Conservation (phyloP, 2,113 vertebrate species). For the Oryzias curvinotus region DNA sequence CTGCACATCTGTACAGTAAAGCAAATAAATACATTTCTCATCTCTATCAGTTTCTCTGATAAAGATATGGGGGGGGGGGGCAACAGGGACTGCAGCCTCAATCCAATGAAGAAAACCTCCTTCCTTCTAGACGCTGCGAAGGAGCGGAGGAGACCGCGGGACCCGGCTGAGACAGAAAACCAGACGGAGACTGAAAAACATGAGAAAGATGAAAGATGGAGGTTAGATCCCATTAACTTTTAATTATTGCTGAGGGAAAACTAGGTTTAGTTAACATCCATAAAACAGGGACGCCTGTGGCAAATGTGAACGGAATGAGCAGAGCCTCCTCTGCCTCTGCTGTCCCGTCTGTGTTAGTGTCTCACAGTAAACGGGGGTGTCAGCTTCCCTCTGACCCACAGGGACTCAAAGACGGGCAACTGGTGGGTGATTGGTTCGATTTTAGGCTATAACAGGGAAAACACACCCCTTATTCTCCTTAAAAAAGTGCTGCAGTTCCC, state of each 20-base stretch:
- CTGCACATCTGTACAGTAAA: not conserved
- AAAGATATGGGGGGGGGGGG: not conserved
- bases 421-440: constrained; percentile 32
- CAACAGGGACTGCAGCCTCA: not conserved
- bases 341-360: constrained; percentile 11
- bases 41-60: not conserved
- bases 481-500: constrained; percentile 27
- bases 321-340: constrained; percentile 39
- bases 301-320: constrained; percentile 22
- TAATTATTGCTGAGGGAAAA: constrained; percentile 23
- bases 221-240: constrained; percentile 11
- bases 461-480: constrained; percentile 21
- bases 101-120: not conserved
- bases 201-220: constrained; percentile 6
- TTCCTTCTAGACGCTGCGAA: not conserved
- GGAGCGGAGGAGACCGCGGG: not conserved
- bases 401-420: constrained; percentile 16
- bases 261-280: constrained; percentile 16
- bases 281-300: constrained; percentile 10
- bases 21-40: too few species aligned
- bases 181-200: not conserved
- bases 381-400: constrained; percentile 14
- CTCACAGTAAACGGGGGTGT: constrained; percentile 21
- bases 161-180: not conserved
- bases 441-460: constrained; percentile 14